These are phyloP conservation scores for Drosophila mimica DNA, from an alignment of 2,888 invertebrate genomes.

Conservation along the genomic window DNA sequence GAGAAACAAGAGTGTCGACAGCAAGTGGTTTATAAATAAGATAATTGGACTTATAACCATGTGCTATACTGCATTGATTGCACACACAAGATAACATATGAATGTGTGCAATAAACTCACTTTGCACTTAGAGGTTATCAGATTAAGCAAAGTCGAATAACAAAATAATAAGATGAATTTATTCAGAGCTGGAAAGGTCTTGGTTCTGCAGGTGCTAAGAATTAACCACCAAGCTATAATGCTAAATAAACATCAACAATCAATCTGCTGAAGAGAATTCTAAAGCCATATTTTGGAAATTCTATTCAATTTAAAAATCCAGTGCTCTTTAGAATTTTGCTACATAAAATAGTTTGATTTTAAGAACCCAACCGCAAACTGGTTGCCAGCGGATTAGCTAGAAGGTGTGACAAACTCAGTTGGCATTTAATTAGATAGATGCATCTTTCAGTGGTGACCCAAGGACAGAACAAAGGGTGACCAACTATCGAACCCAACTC, in stretches of 20 bases:
- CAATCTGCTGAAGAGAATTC: not conserved
- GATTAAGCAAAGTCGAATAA: slow-evolving; percentile 12
- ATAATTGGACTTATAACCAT: slow-evolving; percentile 46
- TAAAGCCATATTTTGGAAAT: not conserved
- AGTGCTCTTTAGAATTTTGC: not conserved
- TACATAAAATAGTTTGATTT: not conserved
- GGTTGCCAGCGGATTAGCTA: not conserved
- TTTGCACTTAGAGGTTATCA: slow-evolving; percentile 7
- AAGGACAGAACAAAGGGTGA: slow-evolving; percentile 50
- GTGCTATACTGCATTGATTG: slow-evolving; percentile 37
- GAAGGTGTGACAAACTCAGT: slow-evolving; percentile 8
- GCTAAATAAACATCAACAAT: too few relatives aligned
- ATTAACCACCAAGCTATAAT: not conserved
- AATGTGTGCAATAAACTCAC: not conserved
- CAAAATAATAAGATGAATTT: not conserved
- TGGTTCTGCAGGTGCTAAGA: not conserved
- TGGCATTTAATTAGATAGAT: slow-evolving; percentile 53
- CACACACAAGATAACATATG: slow-evolving; percentile 15
- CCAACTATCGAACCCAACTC: slow-evolving; percentile 43
- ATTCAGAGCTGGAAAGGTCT: not conserved
- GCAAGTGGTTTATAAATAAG: slow-evolving; percentile 53
- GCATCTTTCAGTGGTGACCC: slow-evolving; percentile 35
- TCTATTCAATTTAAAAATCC: not conserved
- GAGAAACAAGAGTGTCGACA: slow-evolving; percentile 48
- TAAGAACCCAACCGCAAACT: not conserved